Conservation (phyloP, 2,797 vertebrate genomes). For the Cuculus canorus region DNA sequence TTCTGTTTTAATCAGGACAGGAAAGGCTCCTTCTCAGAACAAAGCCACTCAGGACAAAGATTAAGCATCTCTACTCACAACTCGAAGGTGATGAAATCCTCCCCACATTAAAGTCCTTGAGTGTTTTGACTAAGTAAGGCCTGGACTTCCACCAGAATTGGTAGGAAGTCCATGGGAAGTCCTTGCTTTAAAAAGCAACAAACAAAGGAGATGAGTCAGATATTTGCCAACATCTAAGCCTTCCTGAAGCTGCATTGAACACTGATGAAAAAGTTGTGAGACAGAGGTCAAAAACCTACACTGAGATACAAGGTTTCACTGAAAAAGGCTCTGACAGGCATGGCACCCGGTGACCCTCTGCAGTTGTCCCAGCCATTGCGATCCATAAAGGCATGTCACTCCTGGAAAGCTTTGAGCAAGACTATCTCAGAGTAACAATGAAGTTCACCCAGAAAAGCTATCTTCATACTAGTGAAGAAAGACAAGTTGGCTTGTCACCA, state of each 20-base stretch:
- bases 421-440: accelerated
- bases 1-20: neutral
- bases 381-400: neutral
- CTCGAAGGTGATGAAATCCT: neutral
- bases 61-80: neutral
- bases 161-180: conserved; percentile 14
- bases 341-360: neutral
- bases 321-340: neutral
- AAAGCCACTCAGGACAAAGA: neutral
- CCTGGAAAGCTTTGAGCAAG: neutral
- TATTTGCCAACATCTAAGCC: neutral
- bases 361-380: neutral
- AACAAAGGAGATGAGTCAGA: neutral
- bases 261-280: neutral
- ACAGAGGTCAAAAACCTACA: neutral
- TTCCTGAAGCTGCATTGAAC: neutral
- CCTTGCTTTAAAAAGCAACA: neutral
- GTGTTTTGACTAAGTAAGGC: neutral
- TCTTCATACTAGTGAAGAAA: neutral
- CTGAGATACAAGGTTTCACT: neutral
- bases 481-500: neutral
- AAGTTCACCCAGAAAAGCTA: neutral
- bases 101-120: neutral
- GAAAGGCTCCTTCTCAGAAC: neutral
- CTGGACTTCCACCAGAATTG: neutral